A percentile compares a stretch with the other conserved stretches of the same genome.
phyloP scores from a whole-genome alignment of 2,888 invertebrate genomes.

The Mamestra brassicae region DNA sequence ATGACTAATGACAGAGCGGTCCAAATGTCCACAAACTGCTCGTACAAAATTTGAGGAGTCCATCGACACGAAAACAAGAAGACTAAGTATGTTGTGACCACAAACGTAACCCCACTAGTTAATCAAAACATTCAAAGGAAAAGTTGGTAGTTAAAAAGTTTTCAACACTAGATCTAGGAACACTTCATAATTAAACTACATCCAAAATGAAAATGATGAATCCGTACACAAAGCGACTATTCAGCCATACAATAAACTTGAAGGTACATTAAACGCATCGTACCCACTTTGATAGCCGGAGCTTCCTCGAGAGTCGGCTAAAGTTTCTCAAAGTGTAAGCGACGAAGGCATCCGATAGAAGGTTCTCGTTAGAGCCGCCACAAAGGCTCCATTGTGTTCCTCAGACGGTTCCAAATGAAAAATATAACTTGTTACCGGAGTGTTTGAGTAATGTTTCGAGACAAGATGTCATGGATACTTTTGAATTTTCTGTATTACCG shows the following conservation, averaged over 20 bases:
- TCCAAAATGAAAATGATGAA: slow-evolving; percentile 9
- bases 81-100: too few relatives aligned
- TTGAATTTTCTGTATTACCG: slow-evolving; percentile 24
- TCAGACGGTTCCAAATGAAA: slow-evolving; percentile 68
- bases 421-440: slow-evolving; percentile 66
- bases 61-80: too few relatives aligned
- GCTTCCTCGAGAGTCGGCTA: slow-evolving; percentile 60
- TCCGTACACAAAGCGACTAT: slow-evolving; percentile 16
- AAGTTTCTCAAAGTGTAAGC: slow-evolving; percentile 72
- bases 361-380: slow-evolving; percentile 66
- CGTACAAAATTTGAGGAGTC: too few relatives aligned
- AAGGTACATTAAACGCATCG: slow-evolving; percentile 63
- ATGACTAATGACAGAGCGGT: too few relatives aligned
- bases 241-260: slow-evolving; percentile 51
- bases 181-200: slow-evolving; percentile 3
- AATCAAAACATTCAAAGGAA: too few relatives aligned
- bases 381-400: slow-evolving; percentile 70
- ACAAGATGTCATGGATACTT: slow-evolving; percentile 59
- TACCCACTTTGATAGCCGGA: slow-evolving; percentile 58
- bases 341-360: slow-evolving; percentile 70
- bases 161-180: not conserved
- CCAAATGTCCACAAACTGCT: too few relatives aligned
- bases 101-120: too few relatives aligned
- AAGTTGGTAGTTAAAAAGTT: not conserved
- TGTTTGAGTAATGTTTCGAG: slow-evolving; percentile 50